A percentile compares a stretch with the other conserved stretches of the same genome.
Conservation (phyloP, 2,888 invertebrate genomes). For the Pyrgus malvae region DNA sequence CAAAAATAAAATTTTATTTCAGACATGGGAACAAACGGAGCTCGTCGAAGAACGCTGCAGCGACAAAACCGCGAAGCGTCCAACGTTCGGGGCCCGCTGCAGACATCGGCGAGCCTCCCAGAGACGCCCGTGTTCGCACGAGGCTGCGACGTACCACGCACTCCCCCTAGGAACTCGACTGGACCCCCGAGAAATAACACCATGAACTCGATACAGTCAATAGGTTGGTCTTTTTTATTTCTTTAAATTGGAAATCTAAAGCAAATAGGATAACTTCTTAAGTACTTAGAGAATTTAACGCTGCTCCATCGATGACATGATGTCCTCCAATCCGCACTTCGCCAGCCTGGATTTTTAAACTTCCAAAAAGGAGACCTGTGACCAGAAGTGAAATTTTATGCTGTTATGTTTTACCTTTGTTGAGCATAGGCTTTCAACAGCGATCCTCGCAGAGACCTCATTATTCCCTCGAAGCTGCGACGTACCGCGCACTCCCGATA, state of each 20-base stretch:
- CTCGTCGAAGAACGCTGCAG: conserved; percentile 76
- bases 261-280: no score
- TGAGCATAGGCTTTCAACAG: no score
- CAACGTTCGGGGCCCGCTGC: conserved; percentile 82
- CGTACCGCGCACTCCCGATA: conserved; percentile 91
- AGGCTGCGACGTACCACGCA: conserved; percentile 91
- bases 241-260: no score
- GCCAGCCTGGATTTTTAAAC: no score
- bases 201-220: conserved; percentile 81
- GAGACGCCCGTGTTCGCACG: conserved; percentile 94
- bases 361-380: no score
- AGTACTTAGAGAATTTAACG: no score
- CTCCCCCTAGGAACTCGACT: conserved; percentile 88
- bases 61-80: conserved; percentile 68
- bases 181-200: conserved; percentile 85
- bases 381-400: no score
- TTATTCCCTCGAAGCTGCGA: conserved; percentile 93
- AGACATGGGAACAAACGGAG: conserved; percentile 73
- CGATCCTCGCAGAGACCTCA: conserved; percentile 93
- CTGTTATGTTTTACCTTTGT: no score
- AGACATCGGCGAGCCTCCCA: conserved; percentile 93
- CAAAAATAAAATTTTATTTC: conserved; percentile 7
- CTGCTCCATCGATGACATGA: no score
- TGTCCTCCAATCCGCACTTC: no score
- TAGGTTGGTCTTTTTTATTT: conserved; percentile 53